phyloP scores from a whole-genome alignment of 2,113 vertebrate species.

The Periophthalmus modestus region DNA sequence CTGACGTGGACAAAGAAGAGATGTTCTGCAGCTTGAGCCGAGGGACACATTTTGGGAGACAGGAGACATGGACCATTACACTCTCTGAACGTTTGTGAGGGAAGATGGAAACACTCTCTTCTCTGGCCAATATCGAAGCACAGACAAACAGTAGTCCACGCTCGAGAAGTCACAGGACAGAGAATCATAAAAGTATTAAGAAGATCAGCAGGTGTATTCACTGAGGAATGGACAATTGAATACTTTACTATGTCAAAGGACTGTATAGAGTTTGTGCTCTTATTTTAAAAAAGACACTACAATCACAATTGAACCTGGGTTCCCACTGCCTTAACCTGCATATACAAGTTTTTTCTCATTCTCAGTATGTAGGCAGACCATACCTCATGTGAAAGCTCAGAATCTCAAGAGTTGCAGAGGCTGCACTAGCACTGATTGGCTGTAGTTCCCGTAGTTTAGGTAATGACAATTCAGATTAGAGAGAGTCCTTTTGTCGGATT shows the following conservation, averaged over 20 bases:
- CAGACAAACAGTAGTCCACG: conserved; percentile 33
- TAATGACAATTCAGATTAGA: too few species aligned
- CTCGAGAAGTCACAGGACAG: conserved; percentile 21
- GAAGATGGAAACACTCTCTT: conserved; percentile 37
- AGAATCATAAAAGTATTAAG: conserved; percentile 15
- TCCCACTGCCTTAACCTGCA: too few species aligned
- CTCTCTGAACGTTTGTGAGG: conserved; percentile 51
- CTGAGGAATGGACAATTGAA: background rate
- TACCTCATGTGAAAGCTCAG: too few species aligned
- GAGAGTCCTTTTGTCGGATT: too few species aligned
- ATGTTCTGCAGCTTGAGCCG: conserved; percentile 28
- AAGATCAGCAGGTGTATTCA: conserved; percentile 8
- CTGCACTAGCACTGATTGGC: too few species aligned
- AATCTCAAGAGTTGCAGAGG: too few species aligned
- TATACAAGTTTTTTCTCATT: too few species aligned
- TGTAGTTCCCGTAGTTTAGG: too few species aligned
- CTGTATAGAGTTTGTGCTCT: too few species aligned
- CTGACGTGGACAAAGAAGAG: conserved; percentile 27
- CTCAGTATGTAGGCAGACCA: too few species aligned
- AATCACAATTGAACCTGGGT: too few species aligned
- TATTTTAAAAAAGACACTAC: too few species aligned
- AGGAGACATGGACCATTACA: conserved; percentile 60
- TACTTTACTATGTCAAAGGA: background rate
- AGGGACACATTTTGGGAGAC: conserved; percentile 45
- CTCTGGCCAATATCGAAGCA: conserved; percentile 47